Evolutionary conservation across 2,113 vertebrate genomes (phyloP).

Genomic region (Paracanthobrama guichenoti): DNA sequence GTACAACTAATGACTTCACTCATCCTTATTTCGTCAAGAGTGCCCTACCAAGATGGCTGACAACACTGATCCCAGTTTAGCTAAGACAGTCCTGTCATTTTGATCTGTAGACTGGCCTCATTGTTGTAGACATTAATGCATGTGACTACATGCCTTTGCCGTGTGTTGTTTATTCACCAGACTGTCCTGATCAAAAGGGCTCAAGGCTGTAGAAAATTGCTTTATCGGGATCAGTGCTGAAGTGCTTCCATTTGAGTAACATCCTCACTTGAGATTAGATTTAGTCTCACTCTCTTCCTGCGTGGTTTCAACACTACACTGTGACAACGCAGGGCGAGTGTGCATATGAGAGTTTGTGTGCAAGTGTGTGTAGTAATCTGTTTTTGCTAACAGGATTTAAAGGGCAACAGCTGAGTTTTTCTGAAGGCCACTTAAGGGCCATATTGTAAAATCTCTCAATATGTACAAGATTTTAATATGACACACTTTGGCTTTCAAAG

Average conservation of each 20-base stretch:
- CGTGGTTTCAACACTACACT: conserved; percentile 28
- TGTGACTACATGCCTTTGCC: conserved; percentile 12
- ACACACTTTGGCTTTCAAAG: conserved; percentile 30
- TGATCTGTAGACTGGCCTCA: neutral
- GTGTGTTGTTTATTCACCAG: conserved; percentile 3
- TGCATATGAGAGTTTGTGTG: neutral
- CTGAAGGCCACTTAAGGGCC: conserved; percentile 56
- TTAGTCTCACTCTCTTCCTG: neutral
- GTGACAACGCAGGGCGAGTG: conserved; percentile 9
- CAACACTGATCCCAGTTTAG: conserved; percentile 13
- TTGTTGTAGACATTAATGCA: neutral
- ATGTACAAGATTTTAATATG: conserved; percentile 38
- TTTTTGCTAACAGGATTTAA: conserved; percentile 69
- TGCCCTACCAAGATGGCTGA: conserved; percentile 33
- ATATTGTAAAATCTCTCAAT: conserved; percentile 62
- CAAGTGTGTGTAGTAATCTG: conserved; percentile 56
- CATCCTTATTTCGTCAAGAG: neutral
- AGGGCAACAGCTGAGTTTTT: conserved; percentile 60
- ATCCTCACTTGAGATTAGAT: conserved; percentile 41
- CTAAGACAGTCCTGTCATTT: neutral
- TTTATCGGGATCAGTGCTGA: conserved; percentile 25
- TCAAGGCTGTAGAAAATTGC: conserved; percentile 13
- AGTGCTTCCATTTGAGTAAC: conserved; percentile 30
- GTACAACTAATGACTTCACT: conserved; percentile 31
- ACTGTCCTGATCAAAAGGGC: conserved; percentile 23